These are phyloP conservation scores for Diaperis boleti DNA, from an alignment of 2,888 invertebrate genomes.

Conservation along the genomic window DNA sequence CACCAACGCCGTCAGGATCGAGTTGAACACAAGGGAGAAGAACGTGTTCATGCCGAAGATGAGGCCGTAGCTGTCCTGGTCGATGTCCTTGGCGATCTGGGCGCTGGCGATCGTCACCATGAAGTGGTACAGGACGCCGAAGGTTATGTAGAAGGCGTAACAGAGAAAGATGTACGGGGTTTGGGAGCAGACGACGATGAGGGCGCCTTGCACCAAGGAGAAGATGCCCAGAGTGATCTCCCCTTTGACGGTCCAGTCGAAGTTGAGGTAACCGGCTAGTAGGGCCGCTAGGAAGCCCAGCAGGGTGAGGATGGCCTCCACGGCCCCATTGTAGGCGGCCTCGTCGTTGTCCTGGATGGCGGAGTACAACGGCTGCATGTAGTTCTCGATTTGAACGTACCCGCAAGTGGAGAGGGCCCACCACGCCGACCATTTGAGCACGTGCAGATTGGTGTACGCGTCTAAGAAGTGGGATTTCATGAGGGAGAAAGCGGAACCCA, in stretches of 20 bases:
- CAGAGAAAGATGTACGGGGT: conserved; percentile 69
- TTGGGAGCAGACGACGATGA: conserved; percentile 64
- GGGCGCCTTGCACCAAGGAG: conserved; percentile 68
- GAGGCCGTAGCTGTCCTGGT: conserved; percentile 86
- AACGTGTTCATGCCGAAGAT: conserved; percentile 92
- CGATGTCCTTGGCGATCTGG: conserved; percentile 84
- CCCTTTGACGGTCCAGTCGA: conserved; percentile 16
- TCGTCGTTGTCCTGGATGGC: conserved; percentile 68
- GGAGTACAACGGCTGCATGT: conserved; percentile 86
- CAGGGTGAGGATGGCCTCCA: conserved; percentile 80
- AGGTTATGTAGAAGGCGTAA: conserved; percentile 79
- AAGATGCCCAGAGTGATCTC: conserved; percentile 54
- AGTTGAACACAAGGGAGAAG: conserved; percentile 70
- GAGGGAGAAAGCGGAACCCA: conserved; percentile 64
- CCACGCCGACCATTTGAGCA: conserved; percentile 81
- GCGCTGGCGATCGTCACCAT: conserved; percentile 86
- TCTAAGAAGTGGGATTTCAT: conserved; percentile 71
- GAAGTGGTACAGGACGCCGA: conserved; percentile 82
- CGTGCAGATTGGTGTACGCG: conserved; percentile 71
- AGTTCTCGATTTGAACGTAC: conserved; percentile 77
- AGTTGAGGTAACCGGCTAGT: conserved; percentile 65
- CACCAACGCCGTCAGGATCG: conserved; percentile 30
- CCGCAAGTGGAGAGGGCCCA: conserved; percentile 80
- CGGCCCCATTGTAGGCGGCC: conserved; percentile 71
- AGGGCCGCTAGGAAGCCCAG: conserved; percentile 73